These are phyloP conservation scores for Lagenorhynchus albirostris DNA, from an alignment of 2,113 vertebrate species.

Conservation along the genomic window DNA sequence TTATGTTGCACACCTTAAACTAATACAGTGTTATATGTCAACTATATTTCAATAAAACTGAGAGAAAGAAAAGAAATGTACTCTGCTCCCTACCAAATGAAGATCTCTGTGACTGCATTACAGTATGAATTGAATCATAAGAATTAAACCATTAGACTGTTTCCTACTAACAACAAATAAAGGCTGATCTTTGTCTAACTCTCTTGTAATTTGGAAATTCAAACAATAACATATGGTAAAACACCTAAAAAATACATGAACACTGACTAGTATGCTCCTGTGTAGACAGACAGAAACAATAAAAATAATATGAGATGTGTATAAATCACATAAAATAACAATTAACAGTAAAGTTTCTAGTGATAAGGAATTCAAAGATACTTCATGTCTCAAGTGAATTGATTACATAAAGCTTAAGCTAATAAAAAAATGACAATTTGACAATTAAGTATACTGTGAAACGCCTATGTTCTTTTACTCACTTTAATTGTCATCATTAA, in stretches of 20 bases:
- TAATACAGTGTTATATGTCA: not conserved
- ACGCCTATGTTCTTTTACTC: not conserved
- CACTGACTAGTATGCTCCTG: not conserved
- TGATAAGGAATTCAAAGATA: not conserved
- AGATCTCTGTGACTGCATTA: slow-evolving; percentile 68
- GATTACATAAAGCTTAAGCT: not conserved
- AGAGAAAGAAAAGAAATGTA: slow-evolving; percentile 39
- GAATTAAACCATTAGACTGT: not conserved
- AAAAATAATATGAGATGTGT: not conserved
- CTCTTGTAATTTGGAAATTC: not conserved
- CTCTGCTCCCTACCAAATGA: slow-evolving; percentile 54
- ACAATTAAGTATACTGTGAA: not conserved
- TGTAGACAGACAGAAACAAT: not conserved
- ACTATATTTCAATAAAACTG: not conserved
- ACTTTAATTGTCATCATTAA: not conserved
- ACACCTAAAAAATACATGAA: not conserved
- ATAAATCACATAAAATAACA: not conserved
- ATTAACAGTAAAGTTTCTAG: not conserved
- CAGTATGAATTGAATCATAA: slow-evolving; percentile 14
- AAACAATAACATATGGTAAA: not conserved
- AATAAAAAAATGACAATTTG: not conserved
- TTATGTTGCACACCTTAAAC: not conserved
- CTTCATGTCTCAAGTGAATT: not conserved
- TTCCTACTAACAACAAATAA: slow-evolving; percentile 18
- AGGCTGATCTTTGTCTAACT: not conserved